Base-by-base conservation (phyloP, 2,113 vertebrate genomes). In the Gambusia holbrooki region DNA sequence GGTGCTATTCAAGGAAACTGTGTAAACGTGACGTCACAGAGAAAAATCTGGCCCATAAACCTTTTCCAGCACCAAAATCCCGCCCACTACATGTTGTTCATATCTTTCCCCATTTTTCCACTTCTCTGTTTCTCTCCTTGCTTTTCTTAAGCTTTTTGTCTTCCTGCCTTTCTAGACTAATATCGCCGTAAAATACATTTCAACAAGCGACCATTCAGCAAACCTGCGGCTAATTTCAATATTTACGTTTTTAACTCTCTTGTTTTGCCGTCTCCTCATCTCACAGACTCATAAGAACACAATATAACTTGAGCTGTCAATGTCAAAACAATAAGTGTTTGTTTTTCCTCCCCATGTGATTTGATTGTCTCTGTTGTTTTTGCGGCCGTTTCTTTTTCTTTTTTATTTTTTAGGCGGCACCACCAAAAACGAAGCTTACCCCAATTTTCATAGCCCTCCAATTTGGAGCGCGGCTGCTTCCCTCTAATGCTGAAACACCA, bases 1-100 rank as follows among this genome's bases (percentile, higher is more conserved):
- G 94, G 93, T 95, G 93, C 93, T 94, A 92, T 94, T 94, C 93
- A 94, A 93, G 93, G 92, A 94, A 94, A 94, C 93, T 90, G 92
- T 93, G 92, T 93, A 92, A 93, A 93, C 90, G 90, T 95, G 93
- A 94, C 92, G 93, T 95, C 93, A 93, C 82, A 1, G 48, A 82
- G 81, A 77, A 88, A 86, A 90, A 88, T 87, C 86, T 69, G 85
- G 84, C 84, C 87, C 82, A 90, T 83, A 85, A 87, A 88, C 73
- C 90, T 82, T 90, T 93, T 92, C 51, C 91, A 90, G 6, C 54
- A 66, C 83, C 90, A 86, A 90, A 90, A 90, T 90, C 92, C 93
- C 88, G 58, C 93, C 93, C 89, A 87, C 89, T 80, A 77, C 88
- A 85, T 90, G 82, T 87, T 90, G 73, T 81, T 88, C 74, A 77